phyloP scores from a whole-genome alignment of 2,888 invertebrate species.

The Polylopha cassiicola region DNA sequence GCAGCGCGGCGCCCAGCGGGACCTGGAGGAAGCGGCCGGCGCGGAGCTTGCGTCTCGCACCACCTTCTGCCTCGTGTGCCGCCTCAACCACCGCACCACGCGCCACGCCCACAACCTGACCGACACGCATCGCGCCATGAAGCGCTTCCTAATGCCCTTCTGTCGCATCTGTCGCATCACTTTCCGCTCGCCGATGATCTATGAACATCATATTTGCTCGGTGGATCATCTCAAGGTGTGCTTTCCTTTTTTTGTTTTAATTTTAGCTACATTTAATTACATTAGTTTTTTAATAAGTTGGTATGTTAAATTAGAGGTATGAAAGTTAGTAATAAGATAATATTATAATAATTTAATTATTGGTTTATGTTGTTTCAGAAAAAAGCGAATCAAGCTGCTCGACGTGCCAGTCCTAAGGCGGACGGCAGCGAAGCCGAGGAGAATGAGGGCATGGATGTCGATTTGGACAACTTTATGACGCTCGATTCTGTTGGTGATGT shows the following conservation, averaged over 20 bases:
- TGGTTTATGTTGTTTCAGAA: conserved; percentile 34
- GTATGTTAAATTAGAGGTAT: conserved; percentile 13
- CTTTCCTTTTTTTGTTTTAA: neutral
- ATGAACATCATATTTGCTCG: conserved; percentile 89
- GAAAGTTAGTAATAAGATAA: conserved; percentile 19
- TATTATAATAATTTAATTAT: conserved; percentile 13
- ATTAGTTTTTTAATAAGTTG: conserved; percentile 1
- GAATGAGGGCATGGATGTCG: conserved; percentile 84
- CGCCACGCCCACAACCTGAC: conserved; percentile 87
- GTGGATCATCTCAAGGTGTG: conserved; percentile 87
- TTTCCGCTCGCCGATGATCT: conserved; percentile 90
- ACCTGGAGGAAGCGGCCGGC: conserved; percentile 83
- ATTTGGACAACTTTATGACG: conserved; percentile 90
- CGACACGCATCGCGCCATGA: conserved; percentile 89
- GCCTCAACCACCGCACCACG: conserved; percentile 85
- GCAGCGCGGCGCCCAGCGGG: conserved; percentile 87
- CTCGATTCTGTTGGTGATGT: conserved; percentile 93
- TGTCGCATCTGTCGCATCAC: conserved; percentile 86
- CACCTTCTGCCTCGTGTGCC: conserved; percentile 85
- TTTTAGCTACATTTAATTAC: neutral
- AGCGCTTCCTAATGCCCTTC: conserved; percentile 89
- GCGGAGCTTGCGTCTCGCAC: conserved; percentile 79
- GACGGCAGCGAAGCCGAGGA: conserved; percentile 82
- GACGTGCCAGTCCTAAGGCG: conserved; percentile 72
- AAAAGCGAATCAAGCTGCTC: conserved; percentile 53